phyloP scores from a whole-genome alignment of 2,113 vertebrate genomes.

The Vireo altiloquus region DNA sequence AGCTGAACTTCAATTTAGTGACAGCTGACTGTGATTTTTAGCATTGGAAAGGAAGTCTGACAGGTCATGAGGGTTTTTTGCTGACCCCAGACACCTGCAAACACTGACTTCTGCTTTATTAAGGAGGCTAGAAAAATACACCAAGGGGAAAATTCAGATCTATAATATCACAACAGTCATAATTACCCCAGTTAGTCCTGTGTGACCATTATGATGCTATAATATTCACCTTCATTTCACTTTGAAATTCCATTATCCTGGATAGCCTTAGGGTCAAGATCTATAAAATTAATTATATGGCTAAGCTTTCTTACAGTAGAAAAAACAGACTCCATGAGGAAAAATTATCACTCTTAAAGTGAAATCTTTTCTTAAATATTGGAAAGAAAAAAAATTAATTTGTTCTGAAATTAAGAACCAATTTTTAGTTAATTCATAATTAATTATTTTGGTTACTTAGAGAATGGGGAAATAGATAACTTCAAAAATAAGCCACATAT shows the following conservation, averaged over 20 bases:
- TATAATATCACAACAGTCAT: not conserved
- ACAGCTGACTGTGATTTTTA: not conserved
- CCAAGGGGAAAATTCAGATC: rapidly evolving
- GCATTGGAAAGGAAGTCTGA: not conserved
- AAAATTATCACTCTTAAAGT: not conserved
- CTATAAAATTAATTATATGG: not conserved
- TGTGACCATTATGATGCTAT: not conserved
- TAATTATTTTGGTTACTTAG: not conserved
- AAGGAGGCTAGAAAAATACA: not conserved
- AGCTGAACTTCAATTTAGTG: not conserved
- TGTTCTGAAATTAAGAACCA: not conserved
- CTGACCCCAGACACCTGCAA: not conserved
- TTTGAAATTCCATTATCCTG: not conserved
- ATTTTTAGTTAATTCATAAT: not conserved
- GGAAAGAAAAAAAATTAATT: not conserved
- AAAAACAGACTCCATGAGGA: not conserved
- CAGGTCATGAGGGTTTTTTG: rapidly evolving
- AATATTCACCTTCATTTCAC: not conserved
- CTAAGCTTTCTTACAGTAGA: not conserved
- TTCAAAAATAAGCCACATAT: not conserved
- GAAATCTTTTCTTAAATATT: not conserved
- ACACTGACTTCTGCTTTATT: not conserved
- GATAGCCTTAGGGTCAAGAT: not conserved
- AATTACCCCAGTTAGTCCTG: not conserved
- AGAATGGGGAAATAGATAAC: not conserved